phyloP scores from a whole-genome alignment of 1,140 invertebrate genomes.

The Saccostrea echinata region DNA sequence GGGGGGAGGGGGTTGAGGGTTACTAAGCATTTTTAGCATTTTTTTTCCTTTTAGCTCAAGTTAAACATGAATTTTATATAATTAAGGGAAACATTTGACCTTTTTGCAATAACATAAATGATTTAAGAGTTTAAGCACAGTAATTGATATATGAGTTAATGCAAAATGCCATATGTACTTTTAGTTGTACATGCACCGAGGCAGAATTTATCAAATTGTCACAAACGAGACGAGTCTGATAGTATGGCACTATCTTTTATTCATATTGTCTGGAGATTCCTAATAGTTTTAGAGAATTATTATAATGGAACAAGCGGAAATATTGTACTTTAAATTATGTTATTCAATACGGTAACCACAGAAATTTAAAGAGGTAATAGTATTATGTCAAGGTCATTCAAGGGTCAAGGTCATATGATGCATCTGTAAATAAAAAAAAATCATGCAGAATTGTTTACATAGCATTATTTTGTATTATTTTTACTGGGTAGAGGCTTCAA shows the following conservation, averaged over 20 bases:
- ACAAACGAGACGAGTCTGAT: neutral
- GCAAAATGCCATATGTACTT: neutral
- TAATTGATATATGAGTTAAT: neutral
- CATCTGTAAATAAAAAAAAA: too few species aligned
- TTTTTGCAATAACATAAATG: neutral
- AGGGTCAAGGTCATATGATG: neutral
- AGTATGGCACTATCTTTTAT: neutral
- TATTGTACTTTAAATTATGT: neutral
- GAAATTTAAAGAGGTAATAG: neutral
- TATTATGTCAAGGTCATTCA: neutral
- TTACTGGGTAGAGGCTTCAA: too few species aligned
- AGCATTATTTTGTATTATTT: too few species aligned
- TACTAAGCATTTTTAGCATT: too few species aligned
- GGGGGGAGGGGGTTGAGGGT: too few species aligned
- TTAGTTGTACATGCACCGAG: neutral
- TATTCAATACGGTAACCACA: neutral
- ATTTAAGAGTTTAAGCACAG: neutral
- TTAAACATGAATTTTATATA: too few species aligned
- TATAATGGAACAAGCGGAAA: neutral
- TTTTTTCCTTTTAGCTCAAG: too few species aligned
- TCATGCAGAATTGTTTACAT: too few species aligned
- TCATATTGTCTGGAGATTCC: neutral
- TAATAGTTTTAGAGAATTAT: neutral
- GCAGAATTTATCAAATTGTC: constrained; percentile 6
- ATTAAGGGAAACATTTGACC: neutral